Percentiles rank a stretch among this genome's conserved stretches.
Conservation (phyloP, 2,888 invertebrate genomes). For the Tinea pellionella region DNA sequence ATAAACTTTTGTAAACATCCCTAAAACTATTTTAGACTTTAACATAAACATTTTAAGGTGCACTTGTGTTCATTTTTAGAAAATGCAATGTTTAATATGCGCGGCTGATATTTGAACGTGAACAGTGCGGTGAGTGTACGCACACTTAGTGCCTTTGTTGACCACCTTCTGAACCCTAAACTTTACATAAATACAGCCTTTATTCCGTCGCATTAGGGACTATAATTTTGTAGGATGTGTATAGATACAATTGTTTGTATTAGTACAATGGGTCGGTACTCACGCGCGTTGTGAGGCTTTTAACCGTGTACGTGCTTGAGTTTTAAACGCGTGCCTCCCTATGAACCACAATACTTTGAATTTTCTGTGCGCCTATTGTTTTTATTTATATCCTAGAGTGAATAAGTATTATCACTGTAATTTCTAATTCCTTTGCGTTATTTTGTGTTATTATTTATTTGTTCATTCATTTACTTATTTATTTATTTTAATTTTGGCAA, state of each 20-base stretch:
- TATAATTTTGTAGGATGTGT: not conserved
- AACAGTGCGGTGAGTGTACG: slow-evolving; percentile 5
- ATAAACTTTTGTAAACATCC: not conserved
- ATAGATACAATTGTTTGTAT: not conserved
- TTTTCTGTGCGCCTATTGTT: not conserved
- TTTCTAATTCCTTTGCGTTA: too few relatives aligned
- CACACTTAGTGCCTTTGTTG: slow-evolving; percentile 3
- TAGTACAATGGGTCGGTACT: slow-evolving; percentile 2
- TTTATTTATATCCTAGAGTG: not conserved
- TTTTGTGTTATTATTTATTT: too few relatives aligned
- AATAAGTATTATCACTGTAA: not conserved
- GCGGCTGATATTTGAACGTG: slow-evolving; percentile 3
- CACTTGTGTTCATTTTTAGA: not conserved
- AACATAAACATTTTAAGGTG: not conserved
- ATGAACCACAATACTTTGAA: not conserved
- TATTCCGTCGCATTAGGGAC: not conserved
- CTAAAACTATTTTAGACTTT: not conserved
- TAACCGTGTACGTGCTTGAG: slow-evolving; percentile 9
- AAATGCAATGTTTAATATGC: slow-evolving; percentile 13
- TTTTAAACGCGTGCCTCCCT: not conserved
- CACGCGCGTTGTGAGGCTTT: slow-evolving; percentile 13
- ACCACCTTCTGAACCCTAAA: not conserved
- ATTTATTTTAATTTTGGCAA: too few relatives aligned
- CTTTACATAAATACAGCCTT: not conserved
- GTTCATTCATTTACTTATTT: too few relatives aligned